These are phyloP conservation scores for Cyprinodon variegatus DNA, from an alignment of 2,113 vertebrate genomes.

Conservation along the genomic window DNA sequence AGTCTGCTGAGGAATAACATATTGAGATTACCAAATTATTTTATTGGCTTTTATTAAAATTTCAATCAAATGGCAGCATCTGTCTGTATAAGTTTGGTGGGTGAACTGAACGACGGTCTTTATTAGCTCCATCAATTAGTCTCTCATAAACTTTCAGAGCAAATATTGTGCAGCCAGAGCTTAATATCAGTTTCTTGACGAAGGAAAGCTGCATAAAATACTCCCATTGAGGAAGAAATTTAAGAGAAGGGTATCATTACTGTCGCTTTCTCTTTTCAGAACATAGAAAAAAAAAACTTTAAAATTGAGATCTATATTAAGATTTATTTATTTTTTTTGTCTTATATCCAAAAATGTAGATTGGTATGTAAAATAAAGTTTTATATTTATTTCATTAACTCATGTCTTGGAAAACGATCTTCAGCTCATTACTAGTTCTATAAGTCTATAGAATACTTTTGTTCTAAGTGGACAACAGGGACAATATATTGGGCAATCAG, in stretches of 20 bases:
- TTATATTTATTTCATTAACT: too few species aligned
- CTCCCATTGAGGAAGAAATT: not conserved
- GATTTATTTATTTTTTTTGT: not conserved
- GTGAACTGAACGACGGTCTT: constrained; percentile 7
- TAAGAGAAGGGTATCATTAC: not conserved
- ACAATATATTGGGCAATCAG: too few species aligned
- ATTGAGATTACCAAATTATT: constrained; percentile 58
- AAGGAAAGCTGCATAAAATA: not conserved
- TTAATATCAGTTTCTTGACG: not conserved
- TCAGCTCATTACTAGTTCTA: not conserved
- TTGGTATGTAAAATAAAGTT: not conserved
- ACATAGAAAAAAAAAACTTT: not conserved
- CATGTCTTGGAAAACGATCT: not conserved
- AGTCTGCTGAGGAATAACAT: constrained; percentile 24
- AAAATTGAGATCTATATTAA: not conserved
- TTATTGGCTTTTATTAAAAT: constrained; percentile 56
- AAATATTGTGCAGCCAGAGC: constrained; percentile 17
- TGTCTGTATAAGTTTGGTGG: constrained; percentile 1
- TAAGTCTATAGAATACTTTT: not conserved
- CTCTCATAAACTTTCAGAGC: constrained; percentile 28
- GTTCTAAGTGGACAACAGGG: too few species aligned
- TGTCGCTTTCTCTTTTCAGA: not conserved
- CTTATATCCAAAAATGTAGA: not conserved
- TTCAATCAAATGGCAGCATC: constrained; percentile 13
- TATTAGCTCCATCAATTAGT: constrained; percentile 54